Percentiles rank a stretch among this genome's conserved stretches.
Conservation (phyloP, 1,140 invertebrate genomes). For the Laupala kohalensis region DNA sequence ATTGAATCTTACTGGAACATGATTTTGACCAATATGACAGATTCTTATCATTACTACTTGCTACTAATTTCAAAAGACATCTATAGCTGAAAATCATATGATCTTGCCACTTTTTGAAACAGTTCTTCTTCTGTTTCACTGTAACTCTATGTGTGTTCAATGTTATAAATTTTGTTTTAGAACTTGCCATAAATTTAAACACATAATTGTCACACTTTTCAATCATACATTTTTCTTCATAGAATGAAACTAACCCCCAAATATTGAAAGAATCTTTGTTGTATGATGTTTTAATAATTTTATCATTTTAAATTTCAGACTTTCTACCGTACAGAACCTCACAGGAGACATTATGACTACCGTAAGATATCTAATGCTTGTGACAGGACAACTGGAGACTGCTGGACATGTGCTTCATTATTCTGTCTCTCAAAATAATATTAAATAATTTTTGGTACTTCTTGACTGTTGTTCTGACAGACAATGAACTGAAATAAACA, state of each 20-base stretch:
- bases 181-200: background rate
- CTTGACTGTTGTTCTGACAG: no score
- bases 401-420: background rate
- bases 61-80: no score
- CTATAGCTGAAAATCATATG: no score
- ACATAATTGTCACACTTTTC: background rate
- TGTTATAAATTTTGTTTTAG: no score
- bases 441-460: background rate
- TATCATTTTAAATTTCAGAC: background rate
- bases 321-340: background rate
- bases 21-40: no score
- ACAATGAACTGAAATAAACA: no score
- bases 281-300: background rate
- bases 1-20: no score
- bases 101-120: no score
- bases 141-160: no score
- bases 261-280: background rate
- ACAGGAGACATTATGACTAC: background rate
- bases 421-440: background rate
- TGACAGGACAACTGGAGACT: background rate
- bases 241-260: background rate
- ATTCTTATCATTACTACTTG: no score
- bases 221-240: background rate
- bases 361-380: background rate
- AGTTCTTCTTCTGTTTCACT: no score